Evolutionary conservation across 2,113 vertebrate genomes (phyloP), one percentile per base, ranked within the genome.

Genomic region (Hylia prasina): DNA sequence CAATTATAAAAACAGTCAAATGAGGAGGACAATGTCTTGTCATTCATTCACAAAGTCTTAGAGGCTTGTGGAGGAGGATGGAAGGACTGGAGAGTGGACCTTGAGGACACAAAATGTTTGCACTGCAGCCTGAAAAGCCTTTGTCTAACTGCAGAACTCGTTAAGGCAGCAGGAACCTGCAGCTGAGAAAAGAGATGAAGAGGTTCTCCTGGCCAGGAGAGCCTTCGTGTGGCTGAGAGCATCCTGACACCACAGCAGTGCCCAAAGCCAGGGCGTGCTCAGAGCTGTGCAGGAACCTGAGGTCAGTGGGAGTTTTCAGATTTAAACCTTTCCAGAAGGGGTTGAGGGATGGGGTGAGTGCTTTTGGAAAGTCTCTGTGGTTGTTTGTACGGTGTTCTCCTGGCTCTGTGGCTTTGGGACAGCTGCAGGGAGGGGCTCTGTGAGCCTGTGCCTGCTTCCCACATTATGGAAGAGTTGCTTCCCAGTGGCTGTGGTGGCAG

Each of bases 221-320:
- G 11, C 3, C 15, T 10, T 0, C 0, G 0, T 13, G 25, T 10
- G 13, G 14, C 11, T 44, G 25, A 23, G 60, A 27, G 0, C 5
- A 40, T 64, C 10, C 31, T 17, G 13, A 19, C 20, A 19, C 6
- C 25, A 7, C 37, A 82, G 27, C 33, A 54, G 14, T 9, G 37
- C 66, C n/a, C 37, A n/a, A 11, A n/a, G 3, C 23, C 2, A 13
- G 35, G 15, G 2, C 6, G 4, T 13, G 40, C 44, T 39, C 40
- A 50, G 40, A 81, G n/a, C 53, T 7, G 20, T 2, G 22, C 58
- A 56, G 27, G 24, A 61, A 17, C 13, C 25, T 12, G 33, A 66
- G 56, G 6, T 39, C 25, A 28, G 5, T 6, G 48, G 35, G 5
- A 13, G 3, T 70, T 50, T 89, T 37, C 17, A 11, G 17, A 21